Evolutionary conservation across 2,888 invertebrate species (phyloP).

Genomic region (Rhagonycha fulva): DNA sequence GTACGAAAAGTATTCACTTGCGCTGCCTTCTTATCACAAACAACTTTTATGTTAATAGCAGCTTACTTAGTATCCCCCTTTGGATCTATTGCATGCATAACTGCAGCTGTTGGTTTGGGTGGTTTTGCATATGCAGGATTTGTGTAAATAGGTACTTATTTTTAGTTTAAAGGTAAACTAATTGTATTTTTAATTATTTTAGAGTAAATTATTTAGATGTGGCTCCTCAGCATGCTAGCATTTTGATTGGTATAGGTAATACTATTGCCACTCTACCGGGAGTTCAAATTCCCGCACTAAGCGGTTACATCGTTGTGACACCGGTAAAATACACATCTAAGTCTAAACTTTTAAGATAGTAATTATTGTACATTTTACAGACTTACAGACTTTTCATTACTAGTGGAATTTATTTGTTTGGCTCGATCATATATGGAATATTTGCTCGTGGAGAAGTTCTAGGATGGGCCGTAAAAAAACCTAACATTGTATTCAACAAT

Average conservation of each 20-base stretch:
- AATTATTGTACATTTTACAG: too few relatives aligned
- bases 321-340: constrained; percentile 58
- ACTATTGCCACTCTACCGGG: constrained; percentile 91
- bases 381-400: background rate
- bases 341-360: too few relatives aligned
- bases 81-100: constrained; percentile 79
- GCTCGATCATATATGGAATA: background rate
- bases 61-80: constrained; percentile 72
- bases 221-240: constrained; percentile 89
- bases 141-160: constrained; percentile 59
- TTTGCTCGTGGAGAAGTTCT: background rate
- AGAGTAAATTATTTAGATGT: constrained; percentile 87
- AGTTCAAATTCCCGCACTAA: constrained; percentile 84
- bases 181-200: constrained; percentile 35
- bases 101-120: constrained; percentile 87
- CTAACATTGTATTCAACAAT: too few relatives aligned
- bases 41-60: constrained; percentile 83
- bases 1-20: constrained; percentile 72
- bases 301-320: constrained; percentile 76
- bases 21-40: constrained; percentile 75
- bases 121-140: constrained; percentile 94
- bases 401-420: background rate
- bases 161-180: background rate
- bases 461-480: background rate
- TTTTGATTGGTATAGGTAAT: constrained; percentile 90